Base-by-base conservation (phyloP, 2,888 invertebrate species). In the Eupithecia centaureata region DNA sequence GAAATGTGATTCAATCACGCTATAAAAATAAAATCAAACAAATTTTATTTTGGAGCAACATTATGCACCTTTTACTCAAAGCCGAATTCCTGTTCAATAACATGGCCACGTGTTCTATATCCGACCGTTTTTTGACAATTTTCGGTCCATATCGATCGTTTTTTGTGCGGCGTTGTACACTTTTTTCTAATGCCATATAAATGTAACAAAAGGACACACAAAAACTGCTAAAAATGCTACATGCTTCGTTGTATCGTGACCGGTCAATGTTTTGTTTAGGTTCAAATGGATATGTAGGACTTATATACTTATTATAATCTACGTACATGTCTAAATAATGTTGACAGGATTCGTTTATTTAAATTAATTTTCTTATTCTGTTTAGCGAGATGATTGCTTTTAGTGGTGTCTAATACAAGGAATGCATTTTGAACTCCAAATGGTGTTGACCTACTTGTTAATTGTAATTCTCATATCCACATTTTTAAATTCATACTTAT, bases 101-200 rank as follows among this genome's bases (percentile, higher is more conserved):
- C 72, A 74, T 68, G 74, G 80, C 87, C 88, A 88, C 88, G 88
- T 87, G 86, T 86, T 83, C 72, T 66, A 75, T 76, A 78, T 82
- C 77, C 77, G 58, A 70, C 42, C 32, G 67, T 76, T 79, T 77
- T 79, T 81, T 82, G 71, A 72, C 18, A 54, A 42, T 74, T 76
- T 77, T 71, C 73, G 78, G 71, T 72, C 64, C 73, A 78, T 76
- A 78, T 77, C 76, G 76, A 72, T 74, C 73, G 71, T 79, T 84
- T 83, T 80, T 82, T 81, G 77, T 80, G 73, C 65, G 68, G 75
- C 76, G 82, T 83, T 80, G 79, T 77, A 70, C 61, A 72, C 75
- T 84, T 85, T 84, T 81, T 70, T 71, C 67, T 72, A 75, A 79
- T 77, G 78, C 75, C 77, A 78, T 77, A 81, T 79, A 84, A 82